Evolutionary conservation across 1,140 invertebrate species (phyloP).

Genomic region (Drosophila dunni): DNA sequence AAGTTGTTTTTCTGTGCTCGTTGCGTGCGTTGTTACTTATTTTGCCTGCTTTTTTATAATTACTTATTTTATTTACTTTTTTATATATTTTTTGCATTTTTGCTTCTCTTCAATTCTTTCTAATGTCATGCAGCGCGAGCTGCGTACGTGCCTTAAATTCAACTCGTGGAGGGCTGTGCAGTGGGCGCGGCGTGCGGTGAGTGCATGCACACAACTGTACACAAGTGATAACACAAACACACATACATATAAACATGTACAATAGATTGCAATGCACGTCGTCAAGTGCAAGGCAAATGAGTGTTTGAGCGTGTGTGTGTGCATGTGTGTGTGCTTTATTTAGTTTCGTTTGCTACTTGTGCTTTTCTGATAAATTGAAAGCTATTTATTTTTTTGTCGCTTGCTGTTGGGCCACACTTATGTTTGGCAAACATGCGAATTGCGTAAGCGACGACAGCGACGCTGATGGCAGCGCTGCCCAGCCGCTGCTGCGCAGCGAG

Average conservation of each 20-base stretch:
- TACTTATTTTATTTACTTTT: background rate
- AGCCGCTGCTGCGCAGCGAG: conserved; percentile 14
- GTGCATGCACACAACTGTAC: background rate
- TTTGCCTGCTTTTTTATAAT: background rate
- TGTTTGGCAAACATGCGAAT: conserved; percentile 78
- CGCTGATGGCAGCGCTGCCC: conserved; percentile 4
- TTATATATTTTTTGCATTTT: conserved; percentile 1
- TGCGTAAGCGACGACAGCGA: conserved; percentile 59
- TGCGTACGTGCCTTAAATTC: conserved; percentile 50
- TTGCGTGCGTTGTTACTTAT: conserved; percentile 1
- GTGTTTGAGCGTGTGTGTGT: background rate
- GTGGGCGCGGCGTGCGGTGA: background rate
- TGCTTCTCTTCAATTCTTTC: conserved; percentile 24
- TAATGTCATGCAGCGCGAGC: conserved; percentile 40
- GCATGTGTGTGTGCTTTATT: background rate
- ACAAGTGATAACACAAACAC: conserved; percentile 16
- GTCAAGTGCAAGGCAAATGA: conserved; percentile 20
- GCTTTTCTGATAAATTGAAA: conserved; percentile 4
- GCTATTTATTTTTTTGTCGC: conserved; percentile 1
- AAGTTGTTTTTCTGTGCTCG: background rate
- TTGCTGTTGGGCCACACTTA: conserved; percentile 48
- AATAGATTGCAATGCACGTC: background rate
- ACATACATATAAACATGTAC: conserved; percentile 1
- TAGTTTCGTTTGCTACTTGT: background rate
- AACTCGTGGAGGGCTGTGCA: background rate